Evolutionary conservation across 2,888 invertebrate species (phyloP), one percentile per base, ranked within the genome.

Genomic region (Nymphalis urticae): DNA sequence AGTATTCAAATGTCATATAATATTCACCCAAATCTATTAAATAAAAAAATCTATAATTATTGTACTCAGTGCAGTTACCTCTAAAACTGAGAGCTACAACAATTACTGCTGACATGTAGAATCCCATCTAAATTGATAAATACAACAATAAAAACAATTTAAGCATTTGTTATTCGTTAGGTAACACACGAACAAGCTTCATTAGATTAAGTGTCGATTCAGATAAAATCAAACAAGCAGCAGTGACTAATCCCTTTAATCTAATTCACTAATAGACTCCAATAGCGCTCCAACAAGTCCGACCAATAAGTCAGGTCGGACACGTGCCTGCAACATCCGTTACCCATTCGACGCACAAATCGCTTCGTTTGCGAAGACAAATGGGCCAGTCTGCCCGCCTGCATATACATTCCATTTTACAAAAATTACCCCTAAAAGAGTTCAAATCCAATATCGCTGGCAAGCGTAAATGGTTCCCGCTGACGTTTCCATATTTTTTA

Each of bases 331-430:
- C 82, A 83, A 86, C 90, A 90, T 92, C 85, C 87, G 89, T 90
- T 90, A 90, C 85, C 85, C 86, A 85, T 87, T 85, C 85, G 84
- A 90, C 91, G 90, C 91, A 88, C 90, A 88, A 87, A 89, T 90
- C 91, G 90, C 86, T 90, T 88, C 89, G 87, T 92, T 92, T 91
- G 89, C 85, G 80, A 89, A 92, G 92, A 92, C 86, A 90, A 92
- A 92, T 92, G 87, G 85, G 79, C 73, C 82, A 80, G 86, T 83
- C 86, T 86, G 82, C 83, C 78, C 78, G 80, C 81, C 79, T 82
- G 82, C 82, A 83, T 82, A 81, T 81, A 85, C 85, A 83, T 84
- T 85, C 85, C 82, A 85, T 87, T 89, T 88, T 83, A 83, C 85
- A 73, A 89, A 90, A 90, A 89, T 88, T 83, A 85, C 85, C 82